phyloP scores from a whole-genome alignment of 2,888 invertebrate species.

The Drosophila paramelanica region DNA sequence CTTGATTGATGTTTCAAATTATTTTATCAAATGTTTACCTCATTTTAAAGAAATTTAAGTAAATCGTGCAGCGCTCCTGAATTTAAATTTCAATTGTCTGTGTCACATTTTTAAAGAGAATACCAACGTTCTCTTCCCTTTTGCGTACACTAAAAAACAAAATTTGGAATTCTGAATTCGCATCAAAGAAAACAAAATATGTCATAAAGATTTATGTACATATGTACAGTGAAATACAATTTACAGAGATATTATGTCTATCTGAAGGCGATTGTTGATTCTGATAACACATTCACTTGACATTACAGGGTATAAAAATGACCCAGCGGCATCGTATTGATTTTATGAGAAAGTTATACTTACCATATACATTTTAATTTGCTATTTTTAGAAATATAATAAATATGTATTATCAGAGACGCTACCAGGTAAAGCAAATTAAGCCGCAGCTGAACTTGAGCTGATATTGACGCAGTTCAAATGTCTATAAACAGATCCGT shows the following conservation, averaged over 20 bases:
- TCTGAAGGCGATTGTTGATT: too few species aligned
- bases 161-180: background rate
- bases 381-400: slow-evolving; percentile 6
- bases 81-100: background rate
- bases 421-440: slow-evolving; percentile 19
- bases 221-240: too few species aligned
- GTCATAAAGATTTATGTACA: too few species aligned
- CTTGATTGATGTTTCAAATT: too few species aligned
- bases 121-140: background rate
- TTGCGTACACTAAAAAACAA: background rate
- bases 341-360: background rate
- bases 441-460: slow-evolving; percentile 31
- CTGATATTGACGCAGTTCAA: slow-evolving; percentile 37
- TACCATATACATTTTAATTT: background rate
- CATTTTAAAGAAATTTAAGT: too few species aligned
- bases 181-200: background rate
- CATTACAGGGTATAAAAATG: background rate
- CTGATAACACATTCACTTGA: too few species aligned
- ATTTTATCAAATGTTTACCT: too few species aligned
- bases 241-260: too few species aligned
- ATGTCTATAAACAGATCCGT: background rate
- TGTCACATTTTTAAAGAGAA: background rate
- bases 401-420: slow-evolving; percentile 9
- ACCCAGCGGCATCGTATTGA: background rate
- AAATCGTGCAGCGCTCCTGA: background rate